phyloP scores from a whole-genome alignment of 2,797 vertebrate genomes.

The Microhierax caerulescens region DNA sequence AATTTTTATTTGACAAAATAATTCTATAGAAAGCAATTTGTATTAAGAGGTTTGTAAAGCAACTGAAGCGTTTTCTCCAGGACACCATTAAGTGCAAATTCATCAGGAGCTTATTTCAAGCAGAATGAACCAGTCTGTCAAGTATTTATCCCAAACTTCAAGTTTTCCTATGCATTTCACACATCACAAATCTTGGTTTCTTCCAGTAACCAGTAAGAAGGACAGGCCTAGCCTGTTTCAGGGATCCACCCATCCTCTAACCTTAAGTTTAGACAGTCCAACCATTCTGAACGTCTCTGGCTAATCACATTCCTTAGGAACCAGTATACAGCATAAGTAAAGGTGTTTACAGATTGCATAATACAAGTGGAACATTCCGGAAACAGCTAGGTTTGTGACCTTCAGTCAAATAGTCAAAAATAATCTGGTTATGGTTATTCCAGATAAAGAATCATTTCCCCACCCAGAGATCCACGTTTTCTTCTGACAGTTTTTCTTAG shows the following conservation, averaged over 20 bases:
- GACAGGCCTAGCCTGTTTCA: neutral
- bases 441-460: neutral
- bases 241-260: neutral
- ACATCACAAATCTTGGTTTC: neutral
- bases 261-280: neutral
- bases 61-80: neutral
- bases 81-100: neutral
- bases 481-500: neutral
- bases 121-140: neutral
- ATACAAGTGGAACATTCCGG: neutral
- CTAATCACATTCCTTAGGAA: neutral
- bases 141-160: neutral
- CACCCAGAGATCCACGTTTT: neutral
- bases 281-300: neutral
- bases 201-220: neutral
- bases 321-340: neutral
- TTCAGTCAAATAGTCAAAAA: neutral
- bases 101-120: neutral
- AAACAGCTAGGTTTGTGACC: neutral
- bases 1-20: neutral
- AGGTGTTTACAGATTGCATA: neutral
- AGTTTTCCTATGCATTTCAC: neutral
- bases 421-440: neutral
- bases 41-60: neutral
- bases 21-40: neutral